These are phyloP conservation scores for Cercopithecus mona DNA, from an alignment of 2,113 vertebrate species.

Conservation along the genomic window DNA sequence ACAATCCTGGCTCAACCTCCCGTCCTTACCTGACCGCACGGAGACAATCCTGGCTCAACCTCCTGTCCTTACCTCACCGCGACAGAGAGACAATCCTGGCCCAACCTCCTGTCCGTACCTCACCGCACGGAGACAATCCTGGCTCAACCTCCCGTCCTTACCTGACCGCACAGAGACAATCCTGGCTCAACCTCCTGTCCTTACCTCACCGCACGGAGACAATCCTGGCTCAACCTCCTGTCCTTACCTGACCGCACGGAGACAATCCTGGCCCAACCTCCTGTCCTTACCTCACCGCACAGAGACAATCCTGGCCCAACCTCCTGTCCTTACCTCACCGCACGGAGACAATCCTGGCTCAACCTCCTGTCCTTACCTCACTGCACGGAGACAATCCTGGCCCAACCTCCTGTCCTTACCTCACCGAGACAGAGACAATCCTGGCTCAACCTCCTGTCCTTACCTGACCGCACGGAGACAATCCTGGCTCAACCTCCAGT, in stretches of 20 bases:
- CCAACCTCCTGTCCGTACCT: slow-evolving; percentile 83
- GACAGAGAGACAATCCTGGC: slow-evolving; percentile 94
- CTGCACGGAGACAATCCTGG: slow-evolving; percentile 95
- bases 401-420: slow-evolving; percentile 81
- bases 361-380: slow-evolving; percentile 88
- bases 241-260: slow-evolving; percentile 96
- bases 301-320: slow-evolving; percentile 91
- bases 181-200: slow-evolving; percentile 71
- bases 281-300: slow-evolving; percentile 93
- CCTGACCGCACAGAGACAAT: slow-evolving; percentile 98
- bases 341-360: slow-evolving; percentile 93
- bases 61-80: slow-evolving; percentile 90
- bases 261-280: slow-evolving; percentile 87
- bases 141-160: slow-evolving; percentile 71
- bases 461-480: slow-evolving; percentile 98
- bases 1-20: slow-evolving; percentile 87
- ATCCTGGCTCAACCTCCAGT: slow-evolving; percentile 83
- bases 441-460: slow-evolving; percentile 72
- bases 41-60: slow-evolving; percentile 90
- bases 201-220: slow-evolving; percentile 98
- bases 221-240: slow-evolving; percentile 82
- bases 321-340: slow-evolving; percentile 90
- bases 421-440: slow-evolving; percentile 98
- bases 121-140: slow-evolving; percentile 98
- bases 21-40: slow-evolving; percentile 93